Evolutionary conservation across 2,888 invertebrate species (phyloP).

Genomic region (Limenitis camilla): DNA sequence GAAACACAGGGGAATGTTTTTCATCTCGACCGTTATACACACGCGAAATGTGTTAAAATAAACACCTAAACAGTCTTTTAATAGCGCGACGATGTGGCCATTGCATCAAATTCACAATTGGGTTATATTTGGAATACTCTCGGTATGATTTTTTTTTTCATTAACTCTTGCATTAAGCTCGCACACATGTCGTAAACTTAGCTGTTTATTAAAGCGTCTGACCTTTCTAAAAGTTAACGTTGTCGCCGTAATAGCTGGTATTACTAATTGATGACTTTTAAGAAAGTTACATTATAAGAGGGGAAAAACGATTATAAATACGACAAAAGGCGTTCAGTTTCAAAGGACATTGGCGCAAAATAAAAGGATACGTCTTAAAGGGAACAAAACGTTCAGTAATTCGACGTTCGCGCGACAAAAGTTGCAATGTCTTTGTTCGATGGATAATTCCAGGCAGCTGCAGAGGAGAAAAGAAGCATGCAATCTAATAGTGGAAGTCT

Average conservation of each 20-base stretch:
- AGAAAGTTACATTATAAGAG: slow-evolving; percentile 33
- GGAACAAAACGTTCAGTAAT: slow-evolving; percentile 57
- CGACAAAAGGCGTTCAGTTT: slow-evolving; percentile 61
- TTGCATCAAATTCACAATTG: slow-evolving; percentile 63
- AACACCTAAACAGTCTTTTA: slow-evolving; percentile 69
- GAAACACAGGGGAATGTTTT: slow-evolving; percentile 73
- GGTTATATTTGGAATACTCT: slow-evolving; percentile 52
- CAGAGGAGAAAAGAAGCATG: slow-evolving; percentile 56
- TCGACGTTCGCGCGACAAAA: slow-evolving; percentile 57
- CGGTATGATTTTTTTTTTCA: slow-evolving; percentile 63
- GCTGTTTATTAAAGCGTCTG: slow-evolving; percentile 7
- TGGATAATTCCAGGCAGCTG: slow-evolving; percentile 61
- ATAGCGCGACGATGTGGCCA: slow-evolving; percentile 66
- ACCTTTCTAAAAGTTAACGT: slow-evolving; percentile 8
- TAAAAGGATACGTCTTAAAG: slow-evolving; percentile 51
- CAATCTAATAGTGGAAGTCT: slow-evolving; percentile 54
- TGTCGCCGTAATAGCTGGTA: slow-evolving; percentile 6
- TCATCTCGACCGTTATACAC: slow-evolving; percentile 68
- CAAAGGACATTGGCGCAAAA: slow-evolving; percentile 53
- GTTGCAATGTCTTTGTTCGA: slow-evolving; percentile 63
- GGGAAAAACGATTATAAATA: slow-evolving; percentile 38
- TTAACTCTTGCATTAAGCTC: slow-evolving; percentile 17
- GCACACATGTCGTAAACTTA: slow-evolving; percentile 19
- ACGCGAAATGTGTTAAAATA: slow-evolving; percentile 73
- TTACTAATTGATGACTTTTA: slow-evolving; percentile 50